These are phyloP conservation scores for Ectropis grisescens DNA, from an alignment of 1,140 invertebrate genomes.

Conservation along the genomic window DNA sequence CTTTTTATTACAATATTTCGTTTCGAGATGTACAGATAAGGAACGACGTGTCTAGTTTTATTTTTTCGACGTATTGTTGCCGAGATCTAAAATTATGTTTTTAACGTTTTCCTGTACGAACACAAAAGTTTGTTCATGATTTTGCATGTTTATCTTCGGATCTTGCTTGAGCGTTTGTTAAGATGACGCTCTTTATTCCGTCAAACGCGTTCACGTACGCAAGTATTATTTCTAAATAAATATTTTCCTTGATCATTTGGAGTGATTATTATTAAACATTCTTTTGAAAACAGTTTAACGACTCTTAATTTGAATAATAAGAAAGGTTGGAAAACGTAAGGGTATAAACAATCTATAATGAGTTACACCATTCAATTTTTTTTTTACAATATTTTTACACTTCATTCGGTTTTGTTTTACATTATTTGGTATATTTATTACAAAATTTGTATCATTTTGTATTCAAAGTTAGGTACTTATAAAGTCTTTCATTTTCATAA, in stretches of 20 bases:
- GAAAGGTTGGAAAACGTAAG: too few relatives aligned
- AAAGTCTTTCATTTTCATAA: too few relatives aligned
- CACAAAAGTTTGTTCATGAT: slow-evolving; percentile 26
- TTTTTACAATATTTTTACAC: too few relatives aligned
- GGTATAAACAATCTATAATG: too few relatives aligned
- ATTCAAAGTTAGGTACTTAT: too few relatives aligned
- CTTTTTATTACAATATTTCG: slow-evolving; percentile 55
- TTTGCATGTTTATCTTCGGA: slow-evolving; percentile 26
- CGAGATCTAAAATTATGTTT: slow-evolving; percentile 36
- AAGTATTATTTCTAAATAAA: not conserved
- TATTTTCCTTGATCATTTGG: slow-evolving; percentile 3
- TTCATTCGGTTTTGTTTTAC: too few relatives aligned
- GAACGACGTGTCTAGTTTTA: slow-evolving; percentile 31
- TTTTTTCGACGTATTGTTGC: slow-evolving; percentile 43
- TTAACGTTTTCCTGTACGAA: slow-evolving; percentile 45
- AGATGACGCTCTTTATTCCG: not conserved
- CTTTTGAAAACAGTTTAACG: too few relatives aligned
- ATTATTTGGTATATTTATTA: too few relatives aligned
- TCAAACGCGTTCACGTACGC: slow-evolving; percentile 3
- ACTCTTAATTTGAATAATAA: too few relatives aligned
- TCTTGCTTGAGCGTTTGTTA: slow-evolving; percentile 31
- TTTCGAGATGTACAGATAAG: slow-evolving; percentile 46
- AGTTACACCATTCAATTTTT: too few relatives aligned
- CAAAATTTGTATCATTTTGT: too few relatives aligned
- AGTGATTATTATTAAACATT: not conserved